Evolutionary conservation across 1,140 invertebrate genomes (phyloP), one percentile per base, ranked within the genome.

Genomic region (Gryon sp.): DNA sequence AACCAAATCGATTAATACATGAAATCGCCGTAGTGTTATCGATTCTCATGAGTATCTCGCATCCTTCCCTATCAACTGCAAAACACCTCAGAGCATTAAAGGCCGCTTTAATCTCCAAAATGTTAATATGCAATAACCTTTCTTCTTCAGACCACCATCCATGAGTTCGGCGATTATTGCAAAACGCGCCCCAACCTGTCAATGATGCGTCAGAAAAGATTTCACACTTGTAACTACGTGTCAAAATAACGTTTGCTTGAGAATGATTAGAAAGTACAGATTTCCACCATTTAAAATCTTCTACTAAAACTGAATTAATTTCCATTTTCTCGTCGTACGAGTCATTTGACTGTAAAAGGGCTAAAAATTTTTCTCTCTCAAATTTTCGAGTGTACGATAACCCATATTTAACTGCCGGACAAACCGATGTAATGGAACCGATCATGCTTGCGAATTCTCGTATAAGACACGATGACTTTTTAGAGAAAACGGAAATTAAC

Each of bases 1-100:
- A 32, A 32, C 79, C 80, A 69, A 80, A 78, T 36, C 57, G 32
- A 26, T 80, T 81, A 26, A 82, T 70, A 30, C 72, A 83, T 7
- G 74, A 24, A 1, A 82, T 50, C 5, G 77, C 74, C 7, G 5
- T 3, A 79, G 52, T 11, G 81, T 36, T 45, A 82, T 77, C 18
- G 79, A 50, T n/a, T n/a, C n/a, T n/a, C n/a, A n/a, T n/a, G n/a
- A n/a, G n/a, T n/a, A n/a, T n/a, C n/a, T n/a, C n/a, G 24, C 75
- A 75, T 18, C 73, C 60, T 19, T 14, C 6, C 1, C 59, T 22
- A 50, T 70, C 16, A 1, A 22, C 5, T 24, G 66, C 52, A 41
- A 70, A 70, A 41, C 43, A 52, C 20, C 30, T 1, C 8, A 70
- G 19, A 8, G 14, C 53, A 41, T 48, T 8, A 14, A 50, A 59